Base-by-base conservation (phyloP, 2,888 invertebrate genomes). In the Mongoloraphidia duomilia region DNA sequence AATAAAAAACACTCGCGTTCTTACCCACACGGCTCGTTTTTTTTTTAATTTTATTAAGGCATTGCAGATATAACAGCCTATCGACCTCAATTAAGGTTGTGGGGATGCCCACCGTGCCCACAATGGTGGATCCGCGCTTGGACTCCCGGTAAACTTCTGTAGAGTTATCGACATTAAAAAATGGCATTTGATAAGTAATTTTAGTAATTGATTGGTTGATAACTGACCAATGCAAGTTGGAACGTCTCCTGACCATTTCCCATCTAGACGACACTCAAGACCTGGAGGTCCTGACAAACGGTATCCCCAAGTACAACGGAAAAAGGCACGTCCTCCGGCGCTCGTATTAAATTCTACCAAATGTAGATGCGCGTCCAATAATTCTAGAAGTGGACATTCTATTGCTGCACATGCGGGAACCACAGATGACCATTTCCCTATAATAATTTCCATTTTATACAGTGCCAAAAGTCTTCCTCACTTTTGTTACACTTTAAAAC, bases 271-370 rank as follows among this genome's bases (percentile, higher is more conserved):
- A 66, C 91, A 91, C 65, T 83, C 84, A 52, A 90, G 73, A 36
- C 82, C 84, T 8, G 85, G 83, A 42, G 80, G 74, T 10, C 90
- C 91, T 46, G 75, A 72, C 46, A 91, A 74, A 53, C 79, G 74
- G 65, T 88, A 86, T 49, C 90, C 89, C 82, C 86, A 87, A 53
- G 86, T 78, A 63, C 91, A 91, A 54, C 80, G 78, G 70, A 90
- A 91, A 56, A 84, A 76, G 11, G 85, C 86, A 46, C 82, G 76
- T 8, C 87, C 87, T 47, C 87, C 87, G 59, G 80, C 84, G 57
- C 83, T 85, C 52, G 85, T 80, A 68, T 89, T 88, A 65, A 85
- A 79, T 60, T 87, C 86, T 52, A 84, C 75, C 54, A 89, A 70
- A 60, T 79, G 80, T 43, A 90, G 71, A 62, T 84, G 83, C 0